Evolutionary conservation across 2,797 vertebrate species (phyloP).

Genomic region (Neoniphon sammara): DNA sequence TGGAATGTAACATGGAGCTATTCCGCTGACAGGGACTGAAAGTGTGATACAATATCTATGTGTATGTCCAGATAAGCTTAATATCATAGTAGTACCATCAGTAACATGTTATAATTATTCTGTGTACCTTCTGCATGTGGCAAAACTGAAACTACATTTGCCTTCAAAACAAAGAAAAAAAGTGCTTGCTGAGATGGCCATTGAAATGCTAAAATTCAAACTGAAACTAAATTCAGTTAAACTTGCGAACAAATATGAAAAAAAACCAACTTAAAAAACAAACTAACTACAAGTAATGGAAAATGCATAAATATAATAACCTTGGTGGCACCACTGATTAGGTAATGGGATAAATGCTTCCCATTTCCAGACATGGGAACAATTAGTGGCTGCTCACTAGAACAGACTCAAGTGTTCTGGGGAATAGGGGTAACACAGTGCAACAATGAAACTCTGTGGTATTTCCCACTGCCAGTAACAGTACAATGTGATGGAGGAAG

Average conservation of each 20-base stretch:
- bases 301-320: no score
- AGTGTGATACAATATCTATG: neutral
- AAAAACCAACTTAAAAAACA: no score
- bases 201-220: neutral
- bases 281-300: neutral
- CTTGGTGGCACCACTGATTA: no score
- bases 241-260: neutral
- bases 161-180: neutral
- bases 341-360: neutral
- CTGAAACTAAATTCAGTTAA: neutral
- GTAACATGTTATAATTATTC: no score
- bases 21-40: neutral
- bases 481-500: conserved; percentile 5
- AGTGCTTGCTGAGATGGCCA: neutral
- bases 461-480: no score
- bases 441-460: no score
- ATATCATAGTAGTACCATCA: no score
- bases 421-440: no score
- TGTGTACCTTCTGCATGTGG: no score
- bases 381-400: neutral
- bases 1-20: neutral
- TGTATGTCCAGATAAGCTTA: no score
- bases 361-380: neutral
- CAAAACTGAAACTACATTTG: no score
- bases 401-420: no score